Base-by-base conservation (phyloP, 1,140 invertebrate species). In the Hesperophylax magnus region DNA sequence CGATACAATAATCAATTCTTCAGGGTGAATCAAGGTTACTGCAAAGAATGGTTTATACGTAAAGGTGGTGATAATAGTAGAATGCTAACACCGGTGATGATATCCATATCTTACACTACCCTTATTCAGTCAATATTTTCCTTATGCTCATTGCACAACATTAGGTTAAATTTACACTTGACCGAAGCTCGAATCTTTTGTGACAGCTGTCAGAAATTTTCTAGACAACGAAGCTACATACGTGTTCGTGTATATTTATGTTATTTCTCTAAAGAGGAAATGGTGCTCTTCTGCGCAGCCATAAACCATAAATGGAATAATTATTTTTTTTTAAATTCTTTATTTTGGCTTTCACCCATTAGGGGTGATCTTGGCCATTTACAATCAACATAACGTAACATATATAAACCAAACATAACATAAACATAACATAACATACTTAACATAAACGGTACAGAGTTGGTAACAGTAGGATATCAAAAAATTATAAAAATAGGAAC, bases 181-280 rank as follows among this genome's bases (percentile, higher is more conserved):
- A 71, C 31, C 27, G 27, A 72, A 76, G 39, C 69, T 65, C 17
- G 6, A 78, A 61, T 75, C n/a, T 39, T 65, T 63, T 53, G 69
- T 80, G 78, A 80, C 78, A 80, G 78, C 78, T 80, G 78, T 80
- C 78, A 80, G 63, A 80, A 54, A 75, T 80, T 67, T 75, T 75
- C 78, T 76, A 54, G n/a, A 14, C 24, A 72, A 54, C 52, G 69
- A 54, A 52, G 52, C 39, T 24, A 72, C n/a, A n/a, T n/a, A n/a
- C 69, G 14, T 67, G 27, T 47, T 34, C 27, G 14, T 67, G 24
- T 47, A 27, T 27, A 5, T 27, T 2, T 54, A 54, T 54, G 7
- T 54, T 54, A 58, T 58, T 22, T 58, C n/a, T 18, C 4, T 58
- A 58, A 5, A 18, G 20, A 58, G 56, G 8, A 34, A 7, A 8